A percentile compares a stretch with the other conserved stretches of the same genome.
Conservation (phyloP, 2,888 invertebrate genomes). For the Pollenia labialis region DNA sequence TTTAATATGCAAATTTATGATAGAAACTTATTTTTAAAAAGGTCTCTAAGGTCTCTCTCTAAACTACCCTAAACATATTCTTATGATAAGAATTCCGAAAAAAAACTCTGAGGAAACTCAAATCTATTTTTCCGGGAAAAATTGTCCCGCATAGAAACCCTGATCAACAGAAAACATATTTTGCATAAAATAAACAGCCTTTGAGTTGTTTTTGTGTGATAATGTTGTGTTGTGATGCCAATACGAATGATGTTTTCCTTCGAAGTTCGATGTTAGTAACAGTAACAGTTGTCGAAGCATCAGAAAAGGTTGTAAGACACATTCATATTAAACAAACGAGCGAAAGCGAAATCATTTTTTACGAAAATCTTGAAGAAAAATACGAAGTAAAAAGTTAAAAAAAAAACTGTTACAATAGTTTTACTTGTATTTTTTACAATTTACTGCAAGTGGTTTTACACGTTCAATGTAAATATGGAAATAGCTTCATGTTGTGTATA, state of each 20-base stretch:
- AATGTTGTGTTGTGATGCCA: constrained; percentile 3
- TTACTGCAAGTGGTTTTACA: not conserved
- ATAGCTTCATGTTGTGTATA: not conserved
- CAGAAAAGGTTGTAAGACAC: constrained; percentile 24
- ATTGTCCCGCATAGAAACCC: too few relatives aligned
- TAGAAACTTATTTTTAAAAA: too few relatives aligned
- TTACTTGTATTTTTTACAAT: not conserved
- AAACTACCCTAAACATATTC: too few relatives aligned
- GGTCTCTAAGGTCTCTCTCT: too few relatives aligned
- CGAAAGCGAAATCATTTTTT: not conserved
- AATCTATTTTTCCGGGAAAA: too few relatives aligned
- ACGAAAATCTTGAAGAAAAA: not conserved
- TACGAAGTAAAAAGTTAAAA: not conserved
- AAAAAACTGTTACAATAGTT: not conserved
- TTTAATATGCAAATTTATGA: too few relatives aligned
- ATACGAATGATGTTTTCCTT: constrained; percentile 11
- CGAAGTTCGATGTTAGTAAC: constrained; percentile 42
- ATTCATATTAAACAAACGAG: constrained; percentile 1
- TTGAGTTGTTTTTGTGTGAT: not conserved
- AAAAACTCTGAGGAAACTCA: too few relatives aligned
- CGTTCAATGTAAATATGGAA: not conserved
- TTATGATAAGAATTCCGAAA: too few relatives aligned
- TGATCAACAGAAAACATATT: not conserved
- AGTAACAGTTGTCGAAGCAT: constrained; percentile 52
- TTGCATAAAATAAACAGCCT: not conserved